Evolutionary conservation across 23 tunicate genomes (phyloP).

Genomic region (Trididemnum nubilum): DNA sequence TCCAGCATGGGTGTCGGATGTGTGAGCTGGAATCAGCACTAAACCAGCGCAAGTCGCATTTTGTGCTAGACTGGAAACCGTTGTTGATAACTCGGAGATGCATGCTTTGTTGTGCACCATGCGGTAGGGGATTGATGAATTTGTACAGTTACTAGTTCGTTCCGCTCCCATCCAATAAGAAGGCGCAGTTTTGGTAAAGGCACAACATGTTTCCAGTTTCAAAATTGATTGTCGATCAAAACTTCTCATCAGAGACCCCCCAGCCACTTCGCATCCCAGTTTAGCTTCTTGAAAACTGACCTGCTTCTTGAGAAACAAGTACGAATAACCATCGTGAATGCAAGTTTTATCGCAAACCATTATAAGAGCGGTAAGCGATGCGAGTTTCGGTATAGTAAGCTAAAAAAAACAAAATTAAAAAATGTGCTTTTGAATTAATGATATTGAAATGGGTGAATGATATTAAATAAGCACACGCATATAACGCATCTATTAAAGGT

Average conservation of each 20-base stretch:
- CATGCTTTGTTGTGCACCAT: neutral
- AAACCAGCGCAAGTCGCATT: neutral
- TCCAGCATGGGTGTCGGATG: constrained; percentile 11
- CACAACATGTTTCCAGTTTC: constrained; percentile 6
- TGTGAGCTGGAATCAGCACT: neutral
- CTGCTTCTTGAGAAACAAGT: neutral
- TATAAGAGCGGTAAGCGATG: no score
- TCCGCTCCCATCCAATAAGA: constrained; percentile 9
- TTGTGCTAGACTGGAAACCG: neutral
- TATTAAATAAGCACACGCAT: no score
- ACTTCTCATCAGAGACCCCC: neutral
- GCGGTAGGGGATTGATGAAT: neutral
- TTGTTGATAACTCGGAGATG: neutral
- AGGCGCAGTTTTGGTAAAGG: neutral
- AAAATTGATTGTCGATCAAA: neutral
- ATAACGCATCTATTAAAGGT: no score
- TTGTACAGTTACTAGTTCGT: neutral
- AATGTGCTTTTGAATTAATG: no score
- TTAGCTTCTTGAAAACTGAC: constrained; percentile 1
- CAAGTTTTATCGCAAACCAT: constrained; percentile 6
- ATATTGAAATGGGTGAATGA: no score
- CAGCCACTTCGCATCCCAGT: neutral
- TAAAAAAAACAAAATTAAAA: no score
- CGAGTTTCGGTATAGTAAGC: no score
- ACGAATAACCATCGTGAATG: neutral